Evolutionary conservation across 2,113 vertebrate genomes (phyloP), one percentile per base, ranked within the genome.

Genomic region (Brachypteracias leptosomus): DNA sequence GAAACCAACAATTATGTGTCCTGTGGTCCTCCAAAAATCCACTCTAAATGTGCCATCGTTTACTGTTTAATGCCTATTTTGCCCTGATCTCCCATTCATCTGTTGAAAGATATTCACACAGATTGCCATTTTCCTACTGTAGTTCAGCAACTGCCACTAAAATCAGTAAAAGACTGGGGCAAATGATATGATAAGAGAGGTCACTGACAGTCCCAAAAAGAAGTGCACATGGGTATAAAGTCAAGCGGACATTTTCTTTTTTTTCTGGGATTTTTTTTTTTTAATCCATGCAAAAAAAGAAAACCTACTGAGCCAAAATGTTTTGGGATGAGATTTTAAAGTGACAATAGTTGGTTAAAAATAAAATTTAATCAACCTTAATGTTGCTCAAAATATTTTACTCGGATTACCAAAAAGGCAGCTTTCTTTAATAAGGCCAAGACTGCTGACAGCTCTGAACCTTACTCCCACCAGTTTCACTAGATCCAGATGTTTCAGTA

Each of bases 51-150:
- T 51, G 26, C 31, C 49, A 80, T 29, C 3, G 2, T 44, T 80
- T 83, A 73, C 31, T 62, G 25, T 49, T 78, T 79, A 79, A 70
- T 62, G 62, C 4, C 26, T 66, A 24, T 51, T 92, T 59, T 79
- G 28, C 28, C 44, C 35, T 0, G 0, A 40, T 61, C 18, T 52
- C 71, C 15, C 36, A 42, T 46, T 57, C 0, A 1, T 55, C 21
- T 36, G 21, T 31, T 59, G 44, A 61, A 87, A 65, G 52, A 24
- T 52, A 70, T 3, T 24, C 0, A 0, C 24, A 31, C 2, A 58
- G 47, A 63, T 8, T 11, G 14, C 9, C 57, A 13, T 54, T 76
- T 86, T 76, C 58, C 67, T 38, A 47, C 26, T 54, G 42, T 18
- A 63, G 58, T 44, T 72, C 58, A 78, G 65, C 26, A 85, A 38